Evolutionary conservation across 2,113 vertebrate genomes (phyloP).

Genomic region (Jacana jacana): DNA sequence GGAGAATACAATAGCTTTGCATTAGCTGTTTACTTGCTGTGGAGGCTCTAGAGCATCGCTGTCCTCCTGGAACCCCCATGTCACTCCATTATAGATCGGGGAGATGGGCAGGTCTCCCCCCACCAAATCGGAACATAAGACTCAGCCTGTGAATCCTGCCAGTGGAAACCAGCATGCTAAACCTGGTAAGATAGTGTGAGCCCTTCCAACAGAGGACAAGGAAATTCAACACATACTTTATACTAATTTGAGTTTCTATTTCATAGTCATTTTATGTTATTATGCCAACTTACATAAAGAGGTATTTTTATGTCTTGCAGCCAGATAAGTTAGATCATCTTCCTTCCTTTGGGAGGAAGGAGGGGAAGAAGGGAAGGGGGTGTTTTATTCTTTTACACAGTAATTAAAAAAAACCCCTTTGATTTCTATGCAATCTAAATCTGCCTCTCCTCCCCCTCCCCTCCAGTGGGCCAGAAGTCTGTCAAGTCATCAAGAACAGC

Average conservation of each 20-base stretch:
- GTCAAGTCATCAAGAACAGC: neutral
- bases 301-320: neutral
- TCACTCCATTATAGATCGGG: neutral
- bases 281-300: neutral
- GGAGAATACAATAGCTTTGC: neutral
- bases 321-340: neutral
- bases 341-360: neutral
- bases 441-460: neutral
- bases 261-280: neutral
- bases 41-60: neutral
- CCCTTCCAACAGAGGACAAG: neutral
- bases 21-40: neutral
- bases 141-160: neutral
- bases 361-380: neutral
- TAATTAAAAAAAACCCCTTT: neutral
- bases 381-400: neutral
- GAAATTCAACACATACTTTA: neutral
- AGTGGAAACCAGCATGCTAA: neutral
- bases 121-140: too few species aligned
- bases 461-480: neutral
- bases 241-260: neutral
- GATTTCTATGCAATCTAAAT: neutral
- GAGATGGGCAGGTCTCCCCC: too few species aligned
- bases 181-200: neutral
- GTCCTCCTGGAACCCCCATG: rapidly evolving